Evolutionary conservation across 2,797 vertebrate species (phyloP), one percentile per base, ranked within the genome.

Genomic region (Platalea minor): DNA sequence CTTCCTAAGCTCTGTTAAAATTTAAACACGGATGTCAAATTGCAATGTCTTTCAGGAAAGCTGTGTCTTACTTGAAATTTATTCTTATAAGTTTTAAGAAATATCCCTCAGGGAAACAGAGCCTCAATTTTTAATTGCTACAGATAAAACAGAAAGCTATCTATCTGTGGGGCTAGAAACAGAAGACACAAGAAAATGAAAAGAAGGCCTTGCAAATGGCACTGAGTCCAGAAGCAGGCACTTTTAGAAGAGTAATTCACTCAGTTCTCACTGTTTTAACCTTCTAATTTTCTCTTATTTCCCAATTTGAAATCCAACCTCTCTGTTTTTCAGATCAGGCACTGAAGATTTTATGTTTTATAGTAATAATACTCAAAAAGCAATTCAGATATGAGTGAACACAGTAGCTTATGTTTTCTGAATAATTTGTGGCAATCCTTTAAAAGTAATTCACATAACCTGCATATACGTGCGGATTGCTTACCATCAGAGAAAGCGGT

Each of bases 21-120:
- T 94, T 94, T 89, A 93, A 97, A 96, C 19, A 80, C 61, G 96
- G 95, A 92, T 92, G 90, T 93, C 91, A 97, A 96, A 95, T 95
- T 94, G 56, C 69, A 94, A 80, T 46, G 25, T 87, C 76, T 96
- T 96, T 95, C 89, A 93, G 68, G 64, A 96, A 97, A 97, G 12
- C 70, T 89, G 35, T 85, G 64, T 93, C 39, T 86, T 91, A 95
- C 75, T 86, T 94, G 67, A 70, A 95, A 97, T 97, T 89, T 97
- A 96, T 97, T 97, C 85, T 92, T 94, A 64, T 90, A 95, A 85
- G 7, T 96, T 97, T 95, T 74, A 95, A 88, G 86, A 97, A 97
- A 85, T 67, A 91, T 77, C 84, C 78, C 87, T 94, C 18, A 8
- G 74, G 84, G 89, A 50, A 96, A 93, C 37, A 94, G n/a, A 93